Conservation (phyloP, 2,113 vertebrate genomes). For the Dendropsophus ebraccatus region DNA sequence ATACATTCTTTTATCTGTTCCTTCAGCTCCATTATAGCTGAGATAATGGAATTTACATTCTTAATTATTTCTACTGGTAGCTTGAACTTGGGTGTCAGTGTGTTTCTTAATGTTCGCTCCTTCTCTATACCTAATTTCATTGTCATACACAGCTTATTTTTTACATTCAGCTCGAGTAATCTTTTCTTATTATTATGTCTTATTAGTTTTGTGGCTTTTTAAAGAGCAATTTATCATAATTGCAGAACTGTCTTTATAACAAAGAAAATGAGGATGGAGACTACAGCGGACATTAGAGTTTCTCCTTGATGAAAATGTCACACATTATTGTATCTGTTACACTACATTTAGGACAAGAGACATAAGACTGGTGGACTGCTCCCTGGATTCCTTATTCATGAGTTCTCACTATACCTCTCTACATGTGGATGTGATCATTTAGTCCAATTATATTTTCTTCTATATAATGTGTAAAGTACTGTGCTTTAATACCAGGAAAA, state of each 20-base stretch:
- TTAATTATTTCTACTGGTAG: conserved; percentile 47
- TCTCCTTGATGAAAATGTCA: background rate
- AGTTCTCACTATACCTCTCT: background rate
- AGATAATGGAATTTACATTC: conserved; percentile 56
- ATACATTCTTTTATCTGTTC: conserved; percentile 52
- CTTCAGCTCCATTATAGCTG: conserved; percentile 43
- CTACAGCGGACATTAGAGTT: background rate
- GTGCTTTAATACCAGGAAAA: too few relatives aligned
- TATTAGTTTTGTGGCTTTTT: conserved; percentile 9
- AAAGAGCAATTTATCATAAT: background rate
- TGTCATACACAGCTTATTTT: conserved; percentile 30
- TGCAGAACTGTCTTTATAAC: background rate
- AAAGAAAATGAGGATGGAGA: background rate
- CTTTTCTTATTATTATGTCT: background rate
- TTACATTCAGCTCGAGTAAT: background rate
- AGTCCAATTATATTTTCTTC: too few relatives aligned
- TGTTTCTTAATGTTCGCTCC: background rate
- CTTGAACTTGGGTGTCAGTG: conserved; percentile 33
- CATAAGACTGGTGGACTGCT: background rate
- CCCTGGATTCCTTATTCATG: background rate
- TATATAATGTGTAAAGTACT: too few relatives aligned
- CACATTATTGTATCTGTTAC: background rate
- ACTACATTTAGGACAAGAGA: background rate
- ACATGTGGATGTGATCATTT: background rate
- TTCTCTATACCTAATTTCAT: background rate